A percentile compares a stretch with the other conserved stretches of the same genome.
These are phyloP conservation scores for Cyprinella venusta DNA, from an alignment of 2,797 vertebrate genomes.

Conservation along the genomic window DNA sequence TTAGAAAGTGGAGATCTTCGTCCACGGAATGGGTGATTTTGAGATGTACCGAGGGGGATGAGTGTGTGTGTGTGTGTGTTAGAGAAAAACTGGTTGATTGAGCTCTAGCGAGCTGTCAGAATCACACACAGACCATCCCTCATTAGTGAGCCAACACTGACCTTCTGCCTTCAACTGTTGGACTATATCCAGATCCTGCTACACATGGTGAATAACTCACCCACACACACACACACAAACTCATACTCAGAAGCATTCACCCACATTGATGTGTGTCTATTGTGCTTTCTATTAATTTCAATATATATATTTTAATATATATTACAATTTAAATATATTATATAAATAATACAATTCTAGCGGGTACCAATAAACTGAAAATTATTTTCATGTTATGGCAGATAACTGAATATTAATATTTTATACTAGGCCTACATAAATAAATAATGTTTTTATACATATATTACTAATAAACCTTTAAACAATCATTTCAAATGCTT, in stretches of 20 bases:
- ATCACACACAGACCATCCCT: conserved; percentile 35
- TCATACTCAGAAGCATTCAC: conserved; percentile 2
- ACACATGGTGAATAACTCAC: conserved; percentile 22
- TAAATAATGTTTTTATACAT: neutral
- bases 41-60: neutral
- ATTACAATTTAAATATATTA: neutral
- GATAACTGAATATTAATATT: neutral
- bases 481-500: neutral
- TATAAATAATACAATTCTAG: neutral
- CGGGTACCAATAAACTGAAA: neutral
- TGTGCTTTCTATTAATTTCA: neutral
- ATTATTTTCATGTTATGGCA: neutral
- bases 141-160: conserved; percentile 51
- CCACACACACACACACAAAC: neutral
- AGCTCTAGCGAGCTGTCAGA: conserved; percentile 47
- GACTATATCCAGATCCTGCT: conserved; percentile 38
- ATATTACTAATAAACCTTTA: neutral
- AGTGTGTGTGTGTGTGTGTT: neutral
- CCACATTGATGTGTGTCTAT: neutral
- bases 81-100: conserved; percentile 26
- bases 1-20: neutral
- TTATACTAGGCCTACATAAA: neutral
- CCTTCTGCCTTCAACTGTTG: conserved; percentile 48
- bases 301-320: neutral
- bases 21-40: neutral